Percentiles rank a stretch among this genome's conserved stretches.
Conservation (phyloP, 2,113 vertebrate genomes). For the Cyanocitta stelleri region DNA sequence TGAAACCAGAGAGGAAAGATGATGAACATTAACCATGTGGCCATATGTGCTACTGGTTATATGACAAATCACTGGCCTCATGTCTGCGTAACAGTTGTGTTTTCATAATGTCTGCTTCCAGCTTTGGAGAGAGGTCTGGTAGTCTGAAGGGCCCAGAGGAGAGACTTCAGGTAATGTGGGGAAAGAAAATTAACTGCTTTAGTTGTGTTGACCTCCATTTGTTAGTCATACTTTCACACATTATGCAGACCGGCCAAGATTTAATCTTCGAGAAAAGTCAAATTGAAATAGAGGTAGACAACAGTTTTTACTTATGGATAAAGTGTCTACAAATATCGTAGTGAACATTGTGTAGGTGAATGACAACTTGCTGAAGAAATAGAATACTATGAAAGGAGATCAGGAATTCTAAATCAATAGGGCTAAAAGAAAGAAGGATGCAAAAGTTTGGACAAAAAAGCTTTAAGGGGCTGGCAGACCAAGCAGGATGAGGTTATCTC, state of each 20-base stretch:
- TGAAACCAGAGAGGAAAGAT: not conserved
- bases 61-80: accelerated
- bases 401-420: not conserved
- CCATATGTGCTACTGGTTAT: accelerated
- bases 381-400: not conserved
- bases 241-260: not conserved
- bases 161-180: not conserved
- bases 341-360: not conserved
- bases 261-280: not conserved
- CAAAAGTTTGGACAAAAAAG: not conserved
- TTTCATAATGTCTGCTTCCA: not conserved
- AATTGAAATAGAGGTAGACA: not conserved
- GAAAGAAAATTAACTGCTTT: not conserved
- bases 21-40: accelerated
- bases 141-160: not conserved
- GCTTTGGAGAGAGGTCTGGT: not conserved
- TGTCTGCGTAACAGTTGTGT: accelerated
- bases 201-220: not conserved
- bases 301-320: accelerated
- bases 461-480: not conserved
- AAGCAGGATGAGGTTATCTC: not conserved
- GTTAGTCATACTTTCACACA: not conserved
- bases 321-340: not conserved
- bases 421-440: not conserved
- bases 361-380: not conserved